phyloP scores from a whole-genome alignment of 2,797 vertebrate genomes.

The Nannoperca obscura region DNA sequence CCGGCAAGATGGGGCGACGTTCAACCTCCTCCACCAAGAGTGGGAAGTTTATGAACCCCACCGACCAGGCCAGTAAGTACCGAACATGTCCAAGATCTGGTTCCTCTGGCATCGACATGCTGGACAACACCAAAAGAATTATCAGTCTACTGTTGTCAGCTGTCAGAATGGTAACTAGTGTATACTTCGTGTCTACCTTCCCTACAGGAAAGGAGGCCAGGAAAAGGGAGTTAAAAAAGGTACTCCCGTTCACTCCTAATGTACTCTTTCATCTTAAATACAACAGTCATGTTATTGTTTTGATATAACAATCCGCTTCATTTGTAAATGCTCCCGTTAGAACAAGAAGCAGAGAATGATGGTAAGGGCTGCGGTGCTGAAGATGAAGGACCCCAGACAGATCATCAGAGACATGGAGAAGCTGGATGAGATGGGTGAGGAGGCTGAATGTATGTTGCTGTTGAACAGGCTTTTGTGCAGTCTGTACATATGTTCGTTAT shows the following conservation, averaged over 20 bases:
- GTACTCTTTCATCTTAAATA: background rate
- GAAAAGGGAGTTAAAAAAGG: constrained; percentile 98
- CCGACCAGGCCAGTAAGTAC: constrained; percentile 98
- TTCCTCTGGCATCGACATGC: background rate
- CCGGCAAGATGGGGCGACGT: constrained; percentile 92
- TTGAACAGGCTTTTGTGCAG: background rate
- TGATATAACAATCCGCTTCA: constrained; percentile 4
- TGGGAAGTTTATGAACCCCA: constrained; percentile 99
- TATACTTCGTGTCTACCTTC: background rate
- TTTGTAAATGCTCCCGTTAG: constrained; percentile 69
- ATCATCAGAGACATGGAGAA: constrained; percentile 99
- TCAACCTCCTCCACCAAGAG: constrained; percentile 99
- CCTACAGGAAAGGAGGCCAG: constrained; percentile 95
- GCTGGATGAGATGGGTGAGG: constrained; percentile 97
- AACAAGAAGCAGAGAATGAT: constrained; percentile 99
- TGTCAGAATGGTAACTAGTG: background rate
- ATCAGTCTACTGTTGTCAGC: background rate
- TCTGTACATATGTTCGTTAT: background rate
- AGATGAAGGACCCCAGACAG: constrained; percentile 99
- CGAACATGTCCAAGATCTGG: background rate
- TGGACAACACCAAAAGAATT: background rate
- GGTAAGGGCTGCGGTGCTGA: constrained; percentile 97
- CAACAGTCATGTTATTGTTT: background rate
- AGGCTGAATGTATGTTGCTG: background rate
- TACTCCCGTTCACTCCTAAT: constrained; percentile 53